A percentile compares a stretch with the other conserved stretches of the same genome.
Evolutionary conservation across 2,113 vertebrate species (phyloP).

Genomic region (Grus americana): DNA sequence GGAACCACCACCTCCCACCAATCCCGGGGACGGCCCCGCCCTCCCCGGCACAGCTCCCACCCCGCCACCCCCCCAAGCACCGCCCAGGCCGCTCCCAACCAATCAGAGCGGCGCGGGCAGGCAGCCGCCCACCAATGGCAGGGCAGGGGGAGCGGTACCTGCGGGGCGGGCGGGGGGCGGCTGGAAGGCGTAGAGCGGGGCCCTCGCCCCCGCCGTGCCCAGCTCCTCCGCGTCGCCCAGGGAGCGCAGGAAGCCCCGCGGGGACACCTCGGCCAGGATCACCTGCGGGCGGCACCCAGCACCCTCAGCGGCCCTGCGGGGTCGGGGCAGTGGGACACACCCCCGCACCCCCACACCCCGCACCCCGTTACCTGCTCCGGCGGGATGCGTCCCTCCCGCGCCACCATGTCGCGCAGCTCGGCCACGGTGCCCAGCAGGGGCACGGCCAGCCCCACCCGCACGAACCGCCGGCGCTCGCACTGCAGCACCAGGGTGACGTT

Average conservation of each 20-base stretch:
- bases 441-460: constrained; percentile 89
- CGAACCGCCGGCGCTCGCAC: constrained; percentile 80
- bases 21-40: rapidly evolving
- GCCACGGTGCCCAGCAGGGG: constrained; percentile 85
- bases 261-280: constrained; percentile 86
- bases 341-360: too few species aligned
- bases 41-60: neutral
- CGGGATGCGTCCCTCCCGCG: constrained; percentile 82
- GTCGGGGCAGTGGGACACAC: too few species aligned
- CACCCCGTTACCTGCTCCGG: constrained; percentile 79
- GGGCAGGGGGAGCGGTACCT: constrained; percentile 70
- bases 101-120: rapidly evolving
- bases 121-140: neutral
- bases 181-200: constrained; percentile 89
- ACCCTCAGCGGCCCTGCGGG: neutral
- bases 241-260: constrained; percentile 87
- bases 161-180: constrained; percentile 69
- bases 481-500: constrained; percentile 88
- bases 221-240: constrained; percentile 88
- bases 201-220: constrained; percentile 79
- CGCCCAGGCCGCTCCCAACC: neutral
- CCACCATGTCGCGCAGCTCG: constrained; percentile 85
- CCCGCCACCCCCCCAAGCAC: neutral
- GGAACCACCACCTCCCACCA: neutral
- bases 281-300: constrained; percentile 68